Conservation (phyloP, 2,888 invertebrate genomes). For the Eugnorisma glareosa region DNA sequence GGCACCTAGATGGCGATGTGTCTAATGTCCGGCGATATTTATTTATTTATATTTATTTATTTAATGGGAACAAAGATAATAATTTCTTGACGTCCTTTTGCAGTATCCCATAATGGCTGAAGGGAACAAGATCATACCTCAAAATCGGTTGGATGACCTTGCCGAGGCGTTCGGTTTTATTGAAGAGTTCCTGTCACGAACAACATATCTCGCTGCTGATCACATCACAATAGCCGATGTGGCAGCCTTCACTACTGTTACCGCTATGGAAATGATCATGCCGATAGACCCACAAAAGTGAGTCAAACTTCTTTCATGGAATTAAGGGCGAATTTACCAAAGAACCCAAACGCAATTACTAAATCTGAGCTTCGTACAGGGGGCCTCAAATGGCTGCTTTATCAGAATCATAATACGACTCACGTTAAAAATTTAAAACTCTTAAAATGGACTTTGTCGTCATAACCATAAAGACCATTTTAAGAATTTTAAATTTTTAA, state of each 20-base stretch:
- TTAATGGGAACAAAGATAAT: no score
- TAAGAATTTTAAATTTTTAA: no score
- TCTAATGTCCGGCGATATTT: no score
- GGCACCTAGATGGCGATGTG: no score
- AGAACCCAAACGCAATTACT: background rate
- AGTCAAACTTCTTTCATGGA: background rate
- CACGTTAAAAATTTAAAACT: no score
- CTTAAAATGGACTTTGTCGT: no score
- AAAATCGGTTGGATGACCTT: conserved; percentile 8
- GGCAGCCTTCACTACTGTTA: conserved; percentile 7
- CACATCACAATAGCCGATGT: conserved; percentile 36
- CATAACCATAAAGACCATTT: no score
- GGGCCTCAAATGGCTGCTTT: no score
- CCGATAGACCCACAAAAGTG: conserved; percentile 22
- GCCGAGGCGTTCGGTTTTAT: conserved; percentile 26
- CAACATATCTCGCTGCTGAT: conserved; percentile 31
- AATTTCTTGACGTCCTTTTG: no score
- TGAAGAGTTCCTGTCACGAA: conserved; percentile 33
- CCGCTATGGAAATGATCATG: background rate
- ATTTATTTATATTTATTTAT: no score
- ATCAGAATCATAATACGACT: no score
- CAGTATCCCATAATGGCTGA: conserved; percentile 20
- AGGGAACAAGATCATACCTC: conserved; percentile 8
- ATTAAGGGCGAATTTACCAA: background rate
- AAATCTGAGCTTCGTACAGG: no score